A percentile compares a stretch with the other conserved stretches of the same genome.
phyloP scores from a whole-genome alignment of 2,797 vertebrate species.

The Chaunax sp. region DNA sequence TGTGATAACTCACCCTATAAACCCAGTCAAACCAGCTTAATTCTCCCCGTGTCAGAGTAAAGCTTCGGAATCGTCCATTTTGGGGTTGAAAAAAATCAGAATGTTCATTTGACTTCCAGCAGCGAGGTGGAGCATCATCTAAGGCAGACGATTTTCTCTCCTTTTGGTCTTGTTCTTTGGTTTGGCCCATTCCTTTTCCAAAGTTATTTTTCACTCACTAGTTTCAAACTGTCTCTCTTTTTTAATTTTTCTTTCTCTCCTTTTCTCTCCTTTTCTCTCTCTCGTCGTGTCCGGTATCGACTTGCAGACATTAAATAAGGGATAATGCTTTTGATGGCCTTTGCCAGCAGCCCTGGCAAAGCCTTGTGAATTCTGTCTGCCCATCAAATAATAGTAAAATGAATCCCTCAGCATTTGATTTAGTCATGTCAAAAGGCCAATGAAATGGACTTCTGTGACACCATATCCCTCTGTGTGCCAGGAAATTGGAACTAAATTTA shows the following conservation, averaged over 20 bases:
- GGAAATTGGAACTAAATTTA: constrained; percentile 73
- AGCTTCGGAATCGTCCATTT: constrained; percentile 74
- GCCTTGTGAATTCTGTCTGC: constrained; percentile 62
- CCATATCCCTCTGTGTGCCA: constrained; percentile 73
- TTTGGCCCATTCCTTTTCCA: constrained; percentile 46
- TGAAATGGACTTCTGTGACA: constrained; percentile 69
- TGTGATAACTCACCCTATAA: constrained; percentile 79
- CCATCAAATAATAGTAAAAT: constrained; percentile 75
- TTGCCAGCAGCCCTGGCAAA: constrained; percentile 47
- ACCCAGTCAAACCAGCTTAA: constrained; percentile 79
- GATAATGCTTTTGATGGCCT: constrained; percentile 66
- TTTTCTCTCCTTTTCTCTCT: no score
- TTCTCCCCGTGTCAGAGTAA: constrained; percentile 73
- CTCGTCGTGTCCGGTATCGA: constrained; percentile 39
- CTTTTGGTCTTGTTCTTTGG: constrained; percentile 62
- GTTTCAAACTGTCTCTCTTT: constrained; percentile 58
- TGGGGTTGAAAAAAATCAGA: constrained; percentile 62
- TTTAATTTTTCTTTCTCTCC: not conserved
- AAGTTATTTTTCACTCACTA: constrained; percentile 48
- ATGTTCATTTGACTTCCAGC: constrained; percentile 74
- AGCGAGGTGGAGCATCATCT: constrained; percentile 67
- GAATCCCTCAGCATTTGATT: constrained; percentile 77
- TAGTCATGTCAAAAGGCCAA: constrained; percentile 81
- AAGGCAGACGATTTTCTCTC: constrained; percentile 50
- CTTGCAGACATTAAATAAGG: constrained; percentile 67